Percentiles rank a stretch among this genome's conserved stretches.
Conservation (phyloP, 92 coral and sea anemone species). For the Porites rus region DNA sequence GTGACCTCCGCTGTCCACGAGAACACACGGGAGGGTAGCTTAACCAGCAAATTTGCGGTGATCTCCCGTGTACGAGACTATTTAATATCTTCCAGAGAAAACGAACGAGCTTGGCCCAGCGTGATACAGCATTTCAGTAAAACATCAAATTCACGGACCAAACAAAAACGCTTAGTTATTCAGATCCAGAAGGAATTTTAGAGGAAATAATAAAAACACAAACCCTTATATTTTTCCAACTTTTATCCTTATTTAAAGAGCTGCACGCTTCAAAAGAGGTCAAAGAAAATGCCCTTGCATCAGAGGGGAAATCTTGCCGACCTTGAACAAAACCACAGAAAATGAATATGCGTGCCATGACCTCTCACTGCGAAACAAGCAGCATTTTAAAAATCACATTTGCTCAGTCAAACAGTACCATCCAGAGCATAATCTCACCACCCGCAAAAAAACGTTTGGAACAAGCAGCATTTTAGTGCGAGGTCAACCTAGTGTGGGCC, state of each 20-base stretch:
- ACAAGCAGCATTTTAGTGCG: conserved; percentile 10
- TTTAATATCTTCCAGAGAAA: conserved; percentile 13
- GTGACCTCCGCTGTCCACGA: neutral
- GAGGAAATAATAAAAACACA: neutral
- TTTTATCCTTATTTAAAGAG: neutral
- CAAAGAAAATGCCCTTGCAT: too few species aligned
- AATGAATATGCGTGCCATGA: neutral
- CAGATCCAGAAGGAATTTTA: too few species aligned
- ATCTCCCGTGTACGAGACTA: conserved; percentile 61
- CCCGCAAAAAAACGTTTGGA: conserved; percentile 1
- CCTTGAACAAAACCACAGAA: neutral
- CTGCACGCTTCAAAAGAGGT: neutral
- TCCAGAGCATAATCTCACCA: too few species aligned
- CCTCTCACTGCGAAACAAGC: neutral
- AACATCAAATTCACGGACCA: conserved; percentile 9
- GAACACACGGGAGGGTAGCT: conserved; percentile 38
- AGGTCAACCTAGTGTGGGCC: neutral
- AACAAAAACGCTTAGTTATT: neutral
- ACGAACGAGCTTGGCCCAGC: neutral
- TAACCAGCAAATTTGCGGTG: conserved; percentile 53
- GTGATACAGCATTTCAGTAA: neutral
- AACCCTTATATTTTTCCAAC: neutral
- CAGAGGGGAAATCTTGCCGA: neutral
- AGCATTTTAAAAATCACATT: too few species aligned
- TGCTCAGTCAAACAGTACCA: too few species aligned